These are phyloP conservation scores for Benitochromis conjunctus DNA, from an alignment of 2,113 vertebrate genomes.

Conservation along the genomic window DNA sequence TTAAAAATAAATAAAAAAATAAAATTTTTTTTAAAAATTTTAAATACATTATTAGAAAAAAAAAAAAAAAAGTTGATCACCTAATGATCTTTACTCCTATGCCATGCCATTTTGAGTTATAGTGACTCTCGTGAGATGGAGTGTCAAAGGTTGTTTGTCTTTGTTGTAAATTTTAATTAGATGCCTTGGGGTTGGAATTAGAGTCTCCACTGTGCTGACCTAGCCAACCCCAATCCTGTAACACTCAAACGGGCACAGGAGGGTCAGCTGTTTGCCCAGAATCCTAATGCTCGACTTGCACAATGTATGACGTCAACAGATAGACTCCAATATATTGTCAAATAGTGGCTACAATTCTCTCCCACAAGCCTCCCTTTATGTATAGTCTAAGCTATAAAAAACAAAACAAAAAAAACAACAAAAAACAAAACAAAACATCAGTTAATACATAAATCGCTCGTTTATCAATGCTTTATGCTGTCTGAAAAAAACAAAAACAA, in stretches of 20 bases:
- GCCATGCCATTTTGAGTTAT: conserved; percentile 29
- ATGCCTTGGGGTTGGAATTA: conserved; percentile 53
- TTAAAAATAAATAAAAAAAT: too few relatives aligned
- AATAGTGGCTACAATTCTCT: not conserved
- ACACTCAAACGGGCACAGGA: conserved; percentile 47
- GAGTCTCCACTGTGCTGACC: conserved; percentile 54
- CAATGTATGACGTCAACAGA: conserved; percentile 23
- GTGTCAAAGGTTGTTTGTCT: conserved; percentile 56
- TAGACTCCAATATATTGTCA: not conserved
- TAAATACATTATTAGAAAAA: not conserved
- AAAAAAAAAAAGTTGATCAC: not conserved
- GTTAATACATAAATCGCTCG: not conserved
- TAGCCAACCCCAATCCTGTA: conserved; percentile 60
- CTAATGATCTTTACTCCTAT: not conserved
- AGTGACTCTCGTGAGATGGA: conserved; percentile 20
- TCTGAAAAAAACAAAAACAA: too few relatives aligned
- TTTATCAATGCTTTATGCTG: not conserved
- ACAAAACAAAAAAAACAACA: too few relatives aligned
- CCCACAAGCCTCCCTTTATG: not conserved
- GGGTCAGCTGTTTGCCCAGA: conserved; percentile 46
- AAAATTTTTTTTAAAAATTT: not conserved
- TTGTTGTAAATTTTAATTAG: conserved; percentile 64
- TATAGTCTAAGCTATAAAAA: not conserved
- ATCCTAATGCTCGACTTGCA: conserved; percentile 35
- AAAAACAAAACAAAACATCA: not conserved